Base-by-base conservation (phyloP, 2,797 vertebrate genomes). In the Ctenosaura bakeri region DNA sequence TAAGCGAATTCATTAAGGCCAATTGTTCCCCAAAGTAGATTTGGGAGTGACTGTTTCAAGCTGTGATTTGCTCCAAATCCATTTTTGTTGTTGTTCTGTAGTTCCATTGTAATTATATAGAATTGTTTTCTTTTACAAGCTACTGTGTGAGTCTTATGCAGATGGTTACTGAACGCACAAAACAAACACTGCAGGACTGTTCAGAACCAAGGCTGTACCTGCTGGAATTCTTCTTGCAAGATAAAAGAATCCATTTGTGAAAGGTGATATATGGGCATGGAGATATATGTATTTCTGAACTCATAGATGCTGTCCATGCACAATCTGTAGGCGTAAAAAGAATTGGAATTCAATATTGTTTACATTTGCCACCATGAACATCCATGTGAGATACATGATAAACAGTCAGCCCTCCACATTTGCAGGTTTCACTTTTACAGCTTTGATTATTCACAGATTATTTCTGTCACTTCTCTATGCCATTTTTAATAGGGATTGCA, bases 21-120 rank as follows among this genome's bases (percentile, higher is more conserved):
- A 83, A 50, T 74, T 83, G 18, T 76, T n/a, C 35, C 81, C 54
- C 18, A 74, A 89, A 64, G 38, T 35, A 64, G 38, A 56, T 89
- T 38, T 62, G 54, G 62, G 26, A 83, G 38, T 83, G 38, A 50
- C 69, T 83, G 29, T 50, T 71, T 83, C 88, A 89, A 83, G 69
- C 81, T 83, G 88, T 62, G 80, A 83, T 83, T 83, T 89, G 71
- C 76, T 83, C 54, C 64, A 83, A 76, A 89, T 83, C 54, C 42
- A n/a, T 62, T 29, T 66, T 81, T 81, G 24, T 88, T 66, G 46
- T 77, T 26, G 14, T 46, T 46, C 8, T 26, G 35, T 86, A 81
- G 46, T 59, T 22, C 42, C 18, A 74, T 32, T 88, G 26, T 32
- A 74, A 42, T 42, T 59, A 9, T 10, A 29, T 76, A 42, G 29